Percentiles rank a stretch among this genome's conserved stretches.
Conservation (phyloP, 1,140 invertebrate species). For the Dinoponera quadriceps region DNA sequence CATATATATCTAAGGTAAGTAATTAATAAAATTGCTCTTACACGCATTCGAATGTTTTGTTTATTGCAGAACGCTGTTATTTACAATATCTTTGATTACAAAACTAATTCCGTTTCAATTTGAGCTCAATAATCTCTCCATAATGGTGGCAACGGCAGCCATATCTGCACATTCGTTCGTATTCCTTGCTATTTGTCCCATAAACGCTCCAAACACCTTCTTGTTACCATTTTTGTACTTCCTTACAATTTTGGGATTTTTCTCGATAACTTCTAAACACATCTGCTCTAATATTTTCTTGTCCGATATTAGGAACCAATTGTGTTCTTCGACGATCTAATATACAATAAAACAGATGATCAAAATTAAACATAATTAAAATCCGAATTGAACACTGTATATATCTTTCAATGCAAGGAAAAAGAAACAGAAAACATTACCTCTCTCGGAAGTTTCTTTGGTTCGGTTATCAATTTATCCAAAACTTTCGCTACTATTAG, state of each 20-base stretch:
- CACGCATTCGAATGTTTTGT: slow-evolving; percentile 81
- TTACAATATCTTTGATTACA: slow-evolving; percentile 55
- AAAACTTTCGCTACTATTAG: slow-evolving; percentile 86
- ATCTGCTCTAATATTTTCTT: slow-evolving; percentile 86
- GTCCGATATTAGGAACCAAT: slow-evolving; percentile 89
- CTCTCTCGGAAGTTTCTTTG: slow-evolving; percentile 80
- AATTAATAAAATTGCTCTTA: slow-evolving; percentile 77
- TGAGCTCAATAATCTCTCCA: slow-evolving; percentile 87
- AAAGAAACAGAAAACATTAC: slow-evolving; percentile 76
- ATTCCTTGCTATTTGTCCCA: slow-evolving; percentile 87
- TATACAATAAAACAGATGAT: slow-evolving; percentile 64
- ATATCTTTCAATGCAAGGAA: slow-evolving; percentile 23
- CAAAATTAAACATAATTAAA: slow-evolving; percentile 23
- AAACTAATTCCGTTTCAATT: slow-evolving; percentile 62
- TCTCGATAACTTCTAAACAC: slow-evolving; percentile 88
- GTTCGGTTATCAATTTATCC: slow-evolving; percentile 85
- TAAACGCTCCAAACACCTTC: slow-evolving; percentile 89
- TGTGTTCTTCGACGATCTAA: slow-evolving; percentile 88
- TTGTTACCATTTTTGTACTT: slow-evolving; percentile 90
- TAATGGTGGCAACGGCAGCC: slow-evolving; percentile 86
- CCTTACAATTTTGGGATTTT: slow-evolving; percentile 89
- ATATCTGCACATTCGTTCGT: slow-evolving; percentile 89
- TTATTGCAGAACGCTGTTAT: slow-evolving; percentile 57
- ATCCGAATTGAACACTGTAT: neutral
- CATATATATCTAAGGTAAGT: slow-evolving; percentile 73